A percentile compares a stretch with the other conserved stretches of the same genome.
phyloP scores from a whole-genome alignment of 2,888 invertebrate genomes.

The Campopleginae sp. region DNA sequence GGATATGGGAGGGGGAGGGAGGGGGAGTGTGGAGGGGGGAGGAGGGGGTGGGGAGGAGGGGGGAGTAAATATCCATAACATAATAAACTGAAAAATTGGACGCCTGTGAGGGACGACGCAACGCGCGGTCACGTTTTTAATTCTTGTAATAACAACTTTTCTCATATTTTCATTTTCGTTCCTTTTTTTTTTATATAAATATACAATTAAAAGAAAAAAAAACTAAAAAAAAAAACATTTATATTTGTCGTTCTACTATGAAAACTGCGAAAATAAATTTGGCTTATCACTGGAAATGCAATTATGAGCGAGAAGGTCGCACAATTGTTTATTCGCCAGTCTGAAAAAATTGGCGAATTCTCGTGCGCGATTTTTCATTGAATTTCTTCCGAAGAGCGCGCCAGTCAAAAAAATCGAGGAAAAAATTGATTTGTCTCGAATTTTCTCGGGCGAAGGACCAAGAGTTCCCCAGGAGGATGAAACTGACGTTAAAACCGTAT shows the following conservation, averaged over 20 bases:
- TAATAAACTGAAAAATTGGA: slow-evolving; percentile 78
- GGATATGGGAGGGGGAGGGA: no score
- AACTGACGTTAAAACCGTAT: neutral
- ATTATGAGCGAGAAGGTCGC: slow-evolving; percentile 58
- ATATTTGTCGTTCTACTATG: slow-evolving; percentile 14
- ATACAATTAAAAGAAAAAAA: slow-evolving; percentile 6
- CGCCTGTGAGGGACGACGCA: slow-evolving; percentile 73
- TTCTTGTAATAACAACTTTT: slow-evolving; percentile 43
- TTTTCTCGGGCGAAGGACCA: neutral
- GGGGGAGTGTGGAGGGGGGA: no score
- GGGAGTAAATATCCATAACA: slow-evolving; percentile 72
- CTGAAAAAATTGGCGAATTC: no score
- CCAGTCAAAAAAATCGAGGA: neutral
- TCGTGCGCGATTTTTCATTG: neutral
- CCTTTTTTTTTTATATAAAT: slow-evolving; percentile 52
- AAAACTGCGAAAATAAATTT: slow-evolving; percentile 48
- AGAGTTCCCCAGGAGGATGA: neutral
- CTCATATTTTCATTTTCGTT: slow-evolving; percentile 53
- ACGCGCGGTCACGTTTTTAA: slow-evolving; percentile 74
- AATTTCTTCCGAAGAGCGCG: neutral
- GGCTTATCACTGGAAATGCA: slow-evolving; percentile 83
- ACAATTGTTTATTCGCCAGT: no score
- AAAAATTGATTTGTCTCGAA: neutral
- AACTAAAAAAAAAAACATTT: neutral
- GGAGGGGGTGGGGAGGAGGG: no score